Conservation (phyloP, 2,888 invertebrate genomes). For the Nyleta sp. region DNA sequence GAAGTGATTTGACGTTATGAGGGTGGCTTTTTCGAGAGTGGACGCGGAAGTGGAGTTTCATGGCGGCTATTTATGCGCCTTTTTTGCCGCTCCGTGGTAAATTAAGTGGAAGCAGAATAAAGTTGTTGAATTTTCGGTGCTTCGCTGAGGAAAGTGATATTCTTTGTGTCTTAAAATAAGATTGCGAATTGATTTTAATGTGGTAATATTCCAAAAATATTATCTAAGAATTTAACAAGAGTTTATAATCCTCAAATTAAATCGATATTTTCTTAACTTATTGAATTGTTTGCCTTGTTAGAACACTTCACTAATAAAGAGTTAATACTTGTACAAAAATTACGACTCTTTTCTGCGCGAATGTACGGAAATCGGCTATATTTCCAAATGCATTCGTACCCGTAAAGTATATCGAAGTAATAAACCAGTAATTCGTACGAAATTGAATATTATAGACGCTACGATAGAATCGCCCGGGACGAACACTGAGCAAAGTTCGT, state of each 20-base stretch:
- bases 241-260: too few species aligned
- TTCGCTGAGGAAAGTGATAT: neutral
- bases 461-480: constrained; percentile 22
- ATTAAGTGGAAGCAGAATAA: neutral
- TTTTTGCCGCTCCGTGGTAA: neutral
- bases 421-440: constrained; percentile 26
- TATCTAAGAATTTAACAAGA: too few species aligned
- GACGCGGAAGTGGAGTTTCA: constrained; percentile 10
- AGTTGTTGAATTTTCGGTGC: neutral
- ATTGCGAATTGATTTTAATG: neutral
- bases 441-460: constrained; percentile 35
- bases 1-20: constrained; percentile 38
- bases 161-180: neutral
- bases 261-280: too few species aligned
- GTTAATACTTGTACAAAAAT: too few species aligned
- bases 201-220: too few species aligned
- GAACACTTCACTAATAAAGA: too few species aligned
- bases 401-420: constrained; percentile 18
- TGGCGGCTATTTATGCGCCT: constrained; percentile 5
- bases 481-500: constrained; percentile 27
- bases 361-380: neutral
- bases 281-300: too few species aligned
- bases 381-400: constrained; percentile 1
- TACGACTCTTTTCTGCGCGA: too few species aligned
- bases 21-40: neutral